phyloP scores from a whole-genome alignment of 2,113 vertebrate species.

The Archilochus colubris region DNA sequence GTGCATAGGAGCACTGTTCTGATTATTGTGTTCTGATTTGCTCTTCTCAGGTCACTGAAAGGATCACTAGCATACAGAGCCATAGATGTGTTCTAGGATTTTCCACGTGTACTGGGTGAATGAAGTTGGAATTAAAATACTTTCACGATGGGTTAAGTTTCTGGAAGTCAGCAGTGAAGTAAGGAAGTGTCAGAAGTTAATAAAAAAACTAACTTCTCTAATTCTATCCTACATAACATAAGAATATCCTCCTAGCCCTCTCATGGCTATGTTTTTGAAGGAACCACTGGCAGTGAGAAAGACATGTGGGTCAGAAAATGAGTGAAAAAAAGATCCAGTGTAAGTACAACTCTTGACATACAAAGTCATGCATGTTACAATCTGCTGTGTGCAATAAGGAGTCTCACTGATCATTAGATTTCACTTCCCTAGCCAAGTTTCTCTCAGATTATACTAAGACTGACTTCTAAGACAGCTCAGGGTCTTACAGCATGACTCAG shows the following conservation, averaged over 20 bases:
- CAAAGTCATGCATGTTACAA: not conserved
- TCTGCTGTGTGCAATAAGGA: not conserved
- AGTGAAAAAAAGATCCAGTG: not conserved
- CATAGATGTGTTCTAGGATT: not conserved
- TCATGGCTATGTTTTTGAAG: not conserved
- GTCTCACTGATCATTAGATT: not conserved
- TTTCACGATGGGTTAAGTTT: not conserved
- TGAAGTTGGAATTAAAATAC: not conserved
- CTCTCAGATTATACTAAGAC: not conserved
- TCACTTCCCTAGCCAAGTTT: not conserved
- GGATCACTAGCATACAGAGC: not conserved
- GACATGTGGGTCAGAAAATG: not conserved
- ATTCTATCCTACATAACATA: not conserved
- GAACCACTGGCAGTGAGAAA: not conserved
- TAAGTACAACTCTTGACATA: not conserved
- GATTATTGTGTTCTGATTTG: not conserved
- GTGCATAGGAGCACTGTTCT: not conserved
- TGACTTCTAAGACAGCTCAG: not conserved
- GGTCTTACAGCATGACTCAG: not conserved
- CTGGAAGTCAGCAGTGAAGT: not conserved
- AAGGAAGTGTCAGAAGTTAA: not conserved
- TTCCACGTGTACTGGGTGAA: not conserved
- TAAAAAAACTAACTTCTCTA: not conserved
- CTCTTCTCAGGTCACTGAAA: not conserved
- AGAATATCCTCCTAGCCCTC: not conserved